Conservation (phyloP, 2,113 vertebrate species). For the Cyphomyrus discorhynchus region DNA sequence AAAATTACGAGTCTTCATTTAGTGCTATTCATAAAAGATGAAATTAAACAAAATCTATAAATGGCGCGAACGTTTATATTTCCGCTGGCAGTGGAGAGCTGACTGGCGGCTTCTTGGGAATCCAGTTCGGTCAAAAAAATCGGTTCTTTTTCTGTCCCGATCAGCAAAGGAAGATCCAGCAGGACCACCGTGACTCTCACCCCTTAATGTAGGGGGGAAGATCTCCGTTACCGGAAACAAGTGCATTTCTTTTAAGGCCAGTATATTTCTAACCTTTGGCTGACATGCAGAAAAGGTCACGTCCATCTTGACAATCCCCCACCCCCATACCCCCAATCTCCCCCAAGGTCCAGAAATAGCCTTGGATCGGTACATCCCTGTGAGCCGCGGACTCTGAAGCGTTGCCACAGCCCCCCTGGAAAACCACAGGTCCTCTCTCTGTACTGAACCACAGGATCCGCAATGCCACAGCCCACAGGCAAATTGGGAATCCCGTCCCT, state of each 20-base stretch:
- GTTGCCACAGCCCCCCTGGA: conserved; percentile 13
- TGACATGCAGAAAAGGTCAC: conserved; percentile 68
- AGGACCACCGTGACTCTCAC: conserved; percentile 28
- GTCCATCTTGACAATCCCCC: conserved; percentile 40
- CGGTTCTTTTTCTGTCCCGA: background rate
- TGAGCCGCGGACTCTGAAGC: conserved; percentile 11
- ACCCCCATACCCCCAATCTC: conserved; percentile 22
- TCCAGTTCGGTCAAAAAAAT: background rate
- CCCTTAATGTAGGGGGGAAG: conserved; percentile 39
- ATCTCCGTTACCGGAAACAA: conserved; percentile 64
- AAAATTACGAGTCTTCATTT: conserved; percentile 2
- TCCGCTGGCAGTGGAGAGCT: background rate
- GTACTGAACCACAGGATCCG: background rate
- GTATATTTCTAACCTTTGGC: conserved; percentile 71
- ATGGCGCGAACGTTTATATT: background rate
- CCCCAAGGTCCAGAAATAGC: conserved; percentile 34
- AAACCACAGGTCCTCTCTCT: conserved; percentile 8
- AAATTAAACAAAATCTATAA: background rate
- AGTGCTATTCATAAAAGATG: background rate
- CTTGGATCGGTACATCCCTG: conserved; percentile 42
- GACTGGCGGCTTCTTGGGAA: background rate
- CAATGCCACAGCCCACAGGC: background rate
- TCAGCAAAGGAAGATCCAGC: conserved; percentile 31
- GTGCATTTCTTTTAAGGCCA: conserved; percentile 68
- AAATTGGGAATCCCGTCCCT: background rate